Conservation (phyloP, 2,113 vertebrate genomes). For the Danionella cerebrum region DNA sequence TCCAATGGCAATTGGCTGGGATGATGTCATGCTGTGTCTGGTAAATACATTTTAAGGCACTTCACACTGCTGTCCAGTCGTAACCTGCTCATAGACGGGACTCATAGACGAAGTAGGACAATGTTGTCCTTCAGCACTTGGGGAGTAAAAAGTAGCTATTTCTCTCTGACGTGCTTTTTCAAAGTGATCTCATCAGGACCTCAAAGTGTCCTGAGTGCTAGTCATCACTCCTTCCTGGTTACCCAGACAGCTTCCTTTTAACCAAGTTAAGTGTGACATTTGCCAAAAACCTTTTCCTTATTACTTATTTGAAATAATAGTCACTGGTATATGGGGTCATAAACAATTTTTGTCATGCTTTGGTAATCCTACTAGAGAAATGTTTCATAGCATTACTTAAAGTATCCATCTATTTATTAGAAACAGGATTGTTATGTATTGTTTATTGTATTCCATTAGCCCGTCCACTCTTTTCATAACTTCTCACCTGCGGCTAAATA, state of each 20-base stretch:
- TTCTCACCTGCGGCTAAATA: too few relatives aligned
- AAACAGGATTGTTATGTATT: too few relatives aligned
- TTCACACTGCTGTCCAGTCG: constrained; percentile 45
- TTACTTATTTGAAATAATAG: background rate
- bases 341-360: background rate
- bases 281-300: background rate
- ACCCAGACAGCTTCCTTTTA: constrained; percentile 21
- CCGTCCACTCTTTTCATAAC: too few relatives aligned
- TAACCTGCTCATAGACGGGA: constrained; percentile 44
- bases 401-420: too few relatives aligned
- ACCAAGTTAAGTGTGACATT: background rate
- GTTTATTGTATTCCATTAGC: too few relatives aligned
- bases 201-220: background rate
- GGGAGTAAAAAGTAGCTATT: constrained; percentile 44
- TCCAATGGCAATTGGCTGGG: too few relatives aligned
- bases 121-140: constrained; percentile 44
- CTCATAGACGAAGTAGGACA: constrained; percentile 46
- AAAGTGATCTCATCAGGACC: constrained; percentile 8
- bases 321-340: background rate
- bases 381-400: too few relatives aligned
- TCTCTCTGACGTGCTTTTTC: constrained; percentile 35
- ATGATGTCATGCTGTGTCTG: constrained; percentile 20
- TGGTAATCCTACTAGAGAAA: background rate
- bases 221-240: background rate
- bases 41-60: constrained; percentile 39